Evolutionary conservation across 2,113 vertebrate species (phyloP), one percentile per base, ranked within the genome.

Genomic region (Rhineura floridana): DNA sequence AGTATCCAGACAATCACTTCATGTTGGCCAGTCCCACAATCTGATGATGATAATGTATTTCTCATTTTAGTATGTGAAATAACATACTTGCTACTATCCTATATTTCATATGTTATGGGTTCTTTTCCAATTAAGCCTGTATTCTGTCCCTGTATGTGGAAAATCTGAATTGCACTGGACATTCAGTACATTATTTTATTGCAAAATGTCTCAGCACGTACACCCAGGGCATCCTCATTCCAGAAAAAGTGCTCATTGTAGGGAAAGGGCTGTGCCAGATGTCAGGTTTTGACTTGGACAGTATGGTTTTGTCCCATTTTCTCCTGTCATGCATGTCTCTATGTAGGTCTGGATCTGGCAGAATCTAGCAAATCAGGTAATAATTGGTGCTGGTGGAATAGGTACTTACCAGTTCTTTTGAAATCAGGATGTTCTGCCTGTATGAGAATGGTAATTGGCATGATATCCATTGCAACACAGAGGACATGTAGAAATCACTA

Each of bases 61-160:
- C n/a, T n/a, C n/a, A n/a, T n/a, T n/a, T n/a, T n/a, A n/a, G n/a
- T n/a, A n/a, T 36, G 65, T 72, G 46, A 72, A 33, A 52, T 39
- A 19, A 5, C 28, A n/a, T n/a, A 17, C 23, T 52, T 39, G n/a
- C 48, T 36, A 72, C 46, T 19, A 70, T 19, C 46, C 5, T 19
- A 36, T 39, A 36, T 70, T 44, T 23, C 15, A n/a, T n/a, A n/a
- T 69, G 81, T 83, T 63, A 84, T 77, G 83, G 91, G 91, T 96
- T 93, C 92, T 87, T 95, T 95, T 86, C 82, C 90, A 59, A 81
- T 93, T 93, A 88, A 79, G 90, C 89, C 91, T 92, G 89, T 91
- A n/a, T 93, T 33, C 0, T 3, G 3, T 92, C 87, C 88, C 93
- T 88, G 88, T 93, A 92, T 92, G 83, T 89, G 86, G 94, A 93